Evolutionary conservation across 2,888 invertebrate genomes (phyloP), one percentile per base, ranked within the genome.

Genomic region (Timandra comae): DNA sequence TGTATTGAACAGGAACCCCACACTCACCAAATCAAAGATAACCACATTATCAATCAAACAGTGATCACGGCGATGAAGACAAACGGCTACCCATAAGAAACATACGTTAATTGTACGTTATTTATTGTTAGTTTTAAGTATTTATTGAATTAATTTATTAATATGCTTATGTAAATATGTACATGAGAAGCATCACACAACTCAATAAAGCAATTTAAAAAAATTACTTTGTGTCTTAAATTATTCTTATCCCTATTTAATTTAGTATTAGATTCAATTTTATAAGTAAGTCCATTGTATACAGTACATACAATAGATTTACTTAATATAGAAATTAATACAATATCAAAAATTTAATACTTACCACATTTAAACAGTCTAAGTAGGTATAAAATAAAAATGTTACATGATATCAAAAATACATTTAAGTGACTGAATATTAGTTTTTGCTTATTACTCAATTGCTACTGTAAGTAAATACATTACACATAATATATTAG

Each of bases 111-210:
- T 28, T 23, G 7, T 11, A 27, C 7, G 10, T 6, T 22, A 23
- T 16, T 16, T 11, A 23, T 19, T 22, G 29, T 29, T 34, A 34
- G 39, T 25, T 33, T n/a, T 43, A 35, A 43, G 33, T n/a, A n/a
- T n/a, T n/a, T n/a, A 20, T 19, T 31, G 33, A 42, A 31, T 38
- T 39, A 33, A 34, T 25, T 30, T 43, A 40, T 43, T 46, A 38
- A 40, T 42, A 40, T 35, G 27, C 38, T 41, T 33, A 45, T 39
- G 30, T 38, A 37, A 19, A 28, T 35, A 16, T 19, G 12, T 33
- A 32, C 27, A 41, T 48, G 38, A 44, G 33, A 44, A 29, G 43
- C 56, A 56, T 56, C 56, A 56, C 53, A 56, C 37, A 34, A 32
- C 28, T 34, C 41, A 49, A 50, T 52, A 52, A 45, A 56, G 50